Conservation (phyloP, 35 echinoderm and acorn worm species). For the Anneissia japonica region DNA sequence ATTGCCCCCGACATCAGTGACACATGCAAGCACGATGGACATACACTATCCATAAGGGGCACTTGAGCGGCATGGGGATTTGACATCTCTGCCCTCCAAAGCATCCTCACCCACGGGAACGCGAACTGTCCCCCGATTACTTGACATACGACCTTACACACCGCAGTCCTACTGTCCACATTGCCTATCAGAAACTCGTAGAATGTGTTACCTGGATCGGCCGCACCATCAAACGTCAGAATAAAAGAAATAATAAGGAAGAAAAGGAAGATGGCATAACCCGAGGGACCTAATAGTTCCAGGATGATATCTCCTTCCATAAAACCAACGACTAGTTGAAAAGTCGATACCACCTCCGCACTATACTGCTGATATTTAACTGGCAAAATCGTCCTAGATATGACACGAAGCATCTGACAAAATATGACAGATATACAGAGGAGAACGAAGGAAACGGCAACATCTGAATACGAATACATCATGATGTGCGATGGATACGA, state of each 20-base stretch:
- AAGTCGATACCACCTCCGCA: conserved; percentile 79
- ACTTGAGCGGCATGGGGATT: conserved; percentile 54
- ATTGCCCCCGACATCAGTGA: conserved; percentile 32
- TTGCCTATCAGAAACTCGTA: conserved; percentile 44
- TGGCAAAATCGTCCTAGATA: neutral
- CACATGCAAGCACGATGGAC: conserved; percentile 58
- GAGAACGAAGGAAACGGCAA: neutral
- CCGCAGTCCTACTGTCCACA: neutral
- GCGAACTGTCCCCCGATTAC: conserved; percentile 79
- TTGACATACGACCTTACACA: conserved; percentile 52
- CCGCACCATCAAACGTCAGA: conserved; percentile 84
- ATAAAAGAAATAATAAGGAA: conserved; percentile 57
- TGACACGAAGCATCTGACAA: neutral
- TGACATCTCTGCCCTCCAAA: conserved; percentile 69
- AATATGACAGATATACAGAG: neutral
- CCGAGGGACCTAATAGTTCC: conserved; percentile 63
- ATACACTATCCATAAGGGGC: conserved; percentile 52
- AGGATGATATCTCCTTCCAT: conserved; percentile 86
- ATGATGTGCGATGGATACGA: neutral
- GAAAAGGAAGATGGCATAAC: conserved; percentile 77
- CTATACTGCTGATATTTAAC: conserved; percentile 27
- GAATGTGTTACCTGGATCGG: conserved; percentile 64
- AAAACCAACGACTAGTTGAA: conserved; percentile 88
- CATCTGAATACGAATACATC: neutral
- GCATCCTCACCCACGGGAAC: conserved; percentile 53